Evolutionary conservation across 30 jellyfish, hydroid and myxozoan genomes (phyloP), one percentile per base, ranked within the genome.

Genomic region (Aurelia sp.): DNA sequence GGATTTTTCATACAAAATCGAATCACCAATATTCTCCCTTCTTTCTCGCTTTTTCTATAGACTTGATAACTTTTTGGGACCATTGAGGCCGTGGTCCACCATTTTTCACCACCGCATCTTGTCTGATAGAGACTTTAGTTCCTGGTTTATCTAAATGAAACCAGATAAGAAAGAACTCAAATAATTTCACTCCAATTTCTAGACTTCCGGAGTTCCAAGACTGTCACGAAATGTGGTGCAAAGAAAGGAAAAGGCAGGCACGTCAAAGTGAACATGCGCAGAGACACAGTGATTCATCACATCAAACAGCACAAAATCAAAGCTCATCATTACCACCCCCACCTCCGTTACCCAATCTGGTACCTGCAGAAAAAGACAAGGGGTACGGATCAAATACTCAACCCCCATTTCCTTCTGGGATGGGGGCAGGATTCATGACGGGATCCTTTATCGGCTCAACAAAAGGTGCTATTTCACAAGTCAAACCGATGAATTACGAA

Each of bases 171-270:
- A 44, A 44, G 55, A 44, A 44, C 16, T 44, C 55, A 7, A 44
- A 44, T 44, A 10, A 44, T 44, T 44, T 44, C 55, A 44, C 55
- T 44, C 55, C 15, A 1, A 44, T 64, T 79, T 53, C 19, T 44
- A 95, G 99, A 71, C 84, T 95, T 48, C 99, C 99, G 3, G 97
- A 86, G 13, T 90, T 90, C 84, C 98, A 95, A 83, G 98, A 95
- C 76, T 95, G 98, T 71, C 99, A 95, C 67, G 99, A 95, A 69
- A 90, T 95, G 99, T 90, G 98, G 98, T 91, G 97, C 58, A 95
- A 95, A 66, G 97, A 95, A 67, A 57, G 96, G 63, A 88, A 88
- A 67, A 89, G 96, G 66, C 89, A 81, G 70, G 97, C 96, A 19
- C 96, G 99, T 19, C 90, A 79, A 76, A 79, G 78, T 60, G 92